These are phyloP conservation scores for Styela clava DNA, from an alignment of 23 tunicate species.

Conservation along the genomic window DNA sequence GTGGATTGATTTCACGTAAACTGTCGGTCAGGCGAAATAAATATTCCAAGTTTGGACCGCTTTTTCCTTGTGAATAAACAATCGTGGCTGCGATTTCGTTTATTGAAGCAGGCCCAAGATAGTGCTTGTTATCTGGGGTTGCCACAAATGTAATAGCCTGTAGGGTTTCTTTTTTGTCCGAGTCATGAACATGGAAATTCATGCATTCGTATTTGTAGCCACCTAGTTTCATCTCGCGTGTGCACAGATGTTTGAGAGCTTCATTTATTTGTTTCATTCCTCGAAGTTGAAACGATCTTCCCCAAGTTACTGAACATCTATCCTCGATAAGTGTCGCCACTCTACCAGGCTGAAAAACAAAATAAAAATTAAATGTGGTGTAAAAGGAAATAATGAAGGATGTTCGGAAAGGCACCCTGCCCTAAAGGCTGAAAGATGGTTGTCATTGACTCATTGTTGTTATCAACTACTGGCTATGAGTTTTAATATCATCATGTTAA, in stretches of 20 bases:
- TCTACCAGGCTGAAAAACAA: slow-evolving; percentile 49
- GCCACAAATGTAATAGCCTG: slow-evolving; percentile 38
- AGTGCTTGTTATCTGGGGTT: slow-evolving; percentile 42
- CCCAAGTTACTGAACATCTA: slow-evolving; percentile 48
- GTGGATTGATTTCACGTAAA: slow-evolving; percentile 38
- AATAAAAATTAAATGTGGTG: too few relatives aligned
- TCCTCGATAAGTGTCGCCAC: slow-evolving; percentile 50
- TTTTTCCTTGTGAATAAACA: slow-evolving; percentile 42
- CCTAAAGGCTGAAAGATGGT: too few relatives aligned
- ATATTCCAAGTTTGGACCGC: slow-evolving; percentile 73
- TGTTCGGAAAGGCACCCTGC: too few relatives aligned
- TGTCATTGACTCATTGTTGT: too few relatives aligned
- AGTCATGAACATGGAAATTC: slow-evolving; percentile 21
- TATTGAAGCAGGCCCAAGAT: slow-evolving; percentile 36
- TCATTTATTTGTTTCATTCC: slow-evolving; percentile 46
- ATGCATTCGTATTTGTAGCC: slow-evolving; percentile 33
- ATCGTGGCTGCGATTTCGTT: slow-evolving; percentile 41
- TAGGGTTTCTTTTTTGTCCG: slow-evolving; percentile 1
- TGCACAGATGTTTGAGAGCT: slow-evolving; percentile 47
- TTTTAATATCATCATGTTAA: too few relatives aligned
- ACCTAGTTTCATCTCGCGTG: slow-evolving; percentile 49
- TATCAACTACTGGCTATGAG: too few relatives aligned
- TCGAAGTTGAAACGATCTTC: slow-evolving; percentile 49
- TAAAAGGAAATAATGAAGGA: too few relatives aligned
- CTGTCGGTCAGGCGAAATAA: slow-evolving; percentile 42